Evolutionary conservation across 2,797 vertebrate species (phyloP), one percentile per base, ranked within the genome.

Genomic region (Discoglossus pictus): DNA sequence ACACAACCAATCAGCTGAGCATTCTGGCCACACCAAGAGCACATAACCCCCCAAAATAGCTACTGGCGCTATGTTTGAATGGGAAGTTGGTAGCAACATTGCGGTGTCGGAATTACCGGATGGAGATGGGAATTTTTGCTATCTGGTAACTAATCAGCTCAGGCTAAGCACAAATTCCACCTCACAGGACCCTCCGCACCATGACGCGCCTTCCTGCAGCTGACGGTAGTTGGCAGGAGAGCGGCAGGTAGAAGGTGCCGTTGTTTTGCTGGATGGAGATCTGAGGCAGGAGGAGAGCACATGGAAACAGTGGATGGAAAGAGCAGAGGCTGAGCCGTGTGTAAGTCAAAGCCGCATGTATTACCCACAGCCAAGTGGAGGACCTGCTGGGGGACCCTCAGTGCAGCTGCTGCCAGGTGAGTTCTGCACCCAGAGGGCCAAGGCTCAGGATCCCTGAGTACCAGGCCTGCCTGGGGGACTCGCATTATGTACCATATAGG

Each of bases 271-370:
- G 46, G 36, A 36, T 16, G 15, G 15, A 9, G 43, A 25, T 5
- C 2, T 2, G n/a, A 23, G 21, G 38, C 8, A 17, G n/a, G 25
- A 7, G n/a, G 8, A 8, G 27, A 34, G 25, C 25, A 13, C 36
- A 25, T 59, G 53, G 47, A 3, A 13, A 10, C 11, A 46, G 47
- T 20, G 54, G 17, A 11, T 38, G 12, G 20, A 38, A 12, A 10
- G 40, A 16, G 23, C 15, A 9, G 46, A 6, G 42, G 34, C 11
- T 20, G 42, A 39, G 34, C 27, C 31, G 42, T 25, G 9, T 7
- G 21, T 6, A 4, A 16, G 9, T 40, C 6, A 52, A 58, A 44
- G 52, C 52, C 68, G 59, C n/a, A 70, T 63, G 67, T 47, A 48
- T 12, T 35, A 62, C 4, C 13, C 44, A 58, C 16, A 48, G 42